A percentile compares a stretch with the other conserved stretches of the same genome.
phyloP scores from a whole-genome alignment of 2,797 vertebrate genomes.

The Cryptoprocta ferox region DNA sequence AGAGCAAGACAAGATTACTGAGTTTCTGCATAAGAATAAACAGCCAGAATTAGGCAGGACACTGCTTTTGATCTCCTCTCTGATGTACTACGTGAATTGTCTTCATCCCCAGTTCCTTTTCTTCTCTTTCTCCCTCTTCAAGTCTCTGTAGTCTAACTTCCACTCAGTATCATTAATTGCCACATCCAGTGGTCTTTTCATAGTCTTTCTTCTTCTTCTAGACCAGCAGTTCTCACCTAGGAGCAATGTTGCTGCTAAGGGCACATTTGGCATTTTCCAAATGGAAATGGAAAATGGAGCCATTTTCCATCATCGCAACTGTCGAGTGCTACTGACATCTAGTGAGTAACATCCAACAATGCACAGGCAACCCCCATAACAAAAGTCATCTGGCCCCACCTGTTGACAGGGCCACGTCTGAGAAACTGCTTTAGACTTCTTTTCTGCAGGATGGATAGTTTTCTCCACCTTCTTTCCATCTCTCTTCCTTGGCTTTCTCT shows the following conservation, averaged over 20 bases:
- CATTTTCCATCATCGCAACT: neutral
- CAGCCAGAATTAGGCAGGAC: neutral
- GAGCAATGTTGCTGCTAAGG: neutral
- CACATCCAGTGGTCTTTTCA: neutral
- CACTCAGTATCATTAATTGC: neutral
- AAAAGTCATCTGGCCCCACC: neutral
- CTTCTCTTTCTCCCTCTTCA: neutral
- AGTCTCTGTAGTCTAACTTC: neutral
- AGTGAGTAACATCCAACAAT: neutral
- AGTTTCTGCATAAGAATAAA: neutral
- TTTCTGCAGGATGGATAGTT: neutral
- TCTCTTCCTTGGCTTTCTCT: neutral
- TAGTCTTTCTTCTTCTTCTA: neutral
- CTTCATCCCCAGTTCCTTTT: neutral
- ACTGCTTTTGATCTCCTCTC: neutral
- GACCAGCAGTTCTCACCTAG: neutral
- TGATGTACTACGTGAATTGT: neutral
- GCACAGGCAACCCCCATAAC: neutral
- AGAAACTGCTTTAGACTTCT: neutral
- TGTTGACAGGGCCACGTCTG: fast-evolving
- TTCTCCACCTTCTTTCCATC: neutral
- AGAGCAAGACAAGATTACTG: neutral
- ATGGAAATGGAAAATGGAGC: neutral
- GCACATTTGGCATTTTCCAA: neutral
- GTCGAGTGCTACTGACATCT: neutral